Evolutionary conservation across 2,113 vertebrate genomes (phyloP), one percentile per base, ranked within the genome.

Genomic region (Trematocara unimaculatum): DNA sequence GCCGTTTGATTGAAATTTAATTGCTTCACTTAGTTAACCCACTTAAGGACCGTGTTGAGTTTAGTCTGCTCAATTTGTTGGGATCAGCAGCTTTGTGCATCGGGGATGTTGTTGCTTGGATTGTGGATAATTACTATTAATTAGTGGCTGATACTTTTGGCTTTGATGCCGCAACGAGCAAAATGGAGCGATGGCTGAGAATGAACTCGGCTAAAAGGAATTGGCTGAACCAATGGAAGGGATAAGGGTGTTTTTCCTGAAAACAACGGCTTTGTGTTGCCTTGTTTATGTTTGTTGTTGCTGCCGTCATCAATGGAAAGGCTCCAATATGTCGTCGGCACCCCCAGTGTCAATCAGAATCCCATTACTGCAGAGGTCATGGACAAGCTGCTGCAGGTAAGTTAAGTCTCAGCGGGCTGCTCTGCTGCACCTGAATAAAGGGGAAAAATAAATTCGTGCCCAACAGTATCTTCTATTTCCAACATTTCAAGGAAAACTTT

Each of bases 11-110:
- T 93, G 87, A 87, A 91, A 93, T 95, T 80, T 95, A 96, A 96
- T 96, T 96, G 94, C 94, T 91, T 93, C 93, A 94, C 93, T 94
- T 93, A 92, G 93, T 96, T 95, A 92, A 92, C 91, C 93, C 90
- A 90, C 93, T 95, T 93, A 92, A 95, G 89, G 89, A 79, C 91
- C 88, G 60, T 84, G 91, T 94, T 91, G 91, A 88, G 93, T 94
- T 93, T 82, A 84, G 83, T 89, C 81, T 45, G 86, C 92, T 94
- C 91, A 91, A 91, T 94, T 93, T 95, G 92, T 91, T 80, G 88
- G 88, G 91, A 92, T 94, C 95, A 94, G 93, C 94, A 92, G 86
- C 89, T 89, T 58, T 85, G 88, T 84, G 87, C 87, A 58, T 86
- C 35, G 4, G 89, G 90, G 90, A 92, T 84, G 90, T 92, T 87